These are phyloP conservation scores for Orycteropus afer DNA, from an alignment of 2,113 vertebrate genomes.

Conservation along the genomic window DNA sequence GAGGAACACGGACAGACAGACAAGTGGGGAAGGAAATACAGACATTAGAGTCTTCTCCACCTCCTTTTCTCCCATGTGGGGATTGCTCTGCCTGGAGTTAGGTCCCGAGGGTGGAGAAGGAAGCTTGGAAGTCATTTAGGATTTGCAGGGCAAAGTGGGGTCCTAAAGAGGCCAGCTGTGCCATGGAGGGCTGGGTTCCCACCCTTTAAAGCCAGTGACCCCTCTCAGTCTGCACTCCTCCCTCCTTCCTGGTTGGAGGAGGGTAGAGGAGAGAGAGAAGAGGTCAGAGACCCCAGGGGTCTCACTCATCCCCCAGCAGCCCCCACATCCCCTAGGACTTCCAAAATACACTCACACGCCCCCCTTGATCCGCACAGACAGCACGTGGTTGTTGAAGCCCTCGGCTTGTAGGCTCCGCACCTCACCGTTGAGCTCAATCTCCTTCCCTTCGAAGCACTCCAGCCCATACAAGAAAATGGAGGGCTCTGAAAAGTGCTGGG, in stretches of 20 bases:
- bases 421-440: slow-evolving; percentile 89
- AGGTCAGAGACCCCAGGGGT: background rate
- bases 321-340: fast-evolving
- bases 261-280: background rate
- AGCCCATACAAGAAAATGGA: slow-evolving; percentile 94
- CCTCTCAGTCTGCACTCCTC: background rate
- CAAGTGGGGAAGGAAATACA: background rate
- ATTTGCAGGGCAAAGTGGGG: background rate
- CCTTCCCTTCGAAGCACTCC: slow-evolving; percentile 95
- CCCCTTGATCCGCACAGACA: slow-evolving; percentile 92
- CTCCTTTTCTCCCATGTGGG: background rate
- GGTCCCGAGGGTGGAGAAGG: fast-evolving
- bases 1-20: background rate
- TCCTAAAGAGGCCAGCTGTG: background rate
- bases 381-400: slow-evolving; percentile 94
- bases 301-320: background rate
- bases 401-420: slow-evolving; percentile 90
- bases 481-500: slow-evolving; percentile 91
- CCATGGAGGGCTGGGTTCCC: background rate
- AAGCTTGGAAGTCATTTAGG: background rate
- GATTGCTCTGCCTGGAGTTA: background rate
- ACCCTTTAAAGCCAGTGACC: background rate
- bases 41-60: background rate
- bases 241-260: background rate
- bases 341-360: slow-evolving; percentile 87